A percentile compares a stretch with the other conserved stretches of the same genome.
phyloP scores from a whole-genome alignment of 2,113 vertebrate genomes.

The Gallinago jamesoni region DNA sequence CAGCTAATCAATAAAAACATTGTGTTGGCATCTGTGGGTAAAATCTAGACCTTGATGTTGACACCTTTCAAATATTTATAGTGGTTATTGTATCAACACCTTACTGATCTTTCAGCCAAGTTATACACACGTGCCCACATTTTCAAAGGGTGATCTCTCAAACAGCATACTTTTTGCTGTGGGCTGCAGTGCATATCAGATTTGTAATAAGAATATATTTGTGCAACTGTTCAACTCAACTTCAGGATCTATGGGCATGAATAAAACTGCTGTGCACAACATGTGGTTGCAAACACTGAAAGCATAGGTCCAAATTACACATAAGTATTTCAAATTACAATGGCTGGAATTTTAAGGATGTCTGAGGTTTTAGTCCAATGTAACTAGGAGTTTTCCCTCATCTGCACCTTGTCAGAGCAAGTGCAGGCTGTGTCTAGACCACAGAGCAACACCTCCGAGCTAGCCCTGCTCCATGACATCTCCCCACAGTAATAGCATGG shows the following conservation, averaged over 20 bases:
- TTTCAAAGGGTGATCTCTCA: neutral
- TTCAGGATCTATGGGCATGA: neutral
- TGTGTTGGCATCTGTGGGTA: conserved; percentile 40
- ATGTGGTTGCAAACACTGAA: neutral
- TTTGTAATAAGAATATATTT: neutral
- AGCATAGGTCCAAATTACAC: neutral
- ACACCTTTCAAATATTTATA: conserved; percentile 57
- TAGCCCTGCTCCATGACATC: neutral
- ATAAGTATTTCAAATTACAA: neutral
- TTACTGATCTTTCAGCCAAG: conserved; percentile 30
- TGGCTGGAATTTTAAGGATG: neutral
- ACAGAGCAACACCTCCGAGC: neutral
- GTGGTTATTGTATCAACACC: conserved; percentile 21
- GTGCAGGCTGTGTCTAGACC: neutral
- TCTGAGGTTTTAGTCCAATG: neutral
- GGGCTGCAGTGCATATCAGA: neutral
- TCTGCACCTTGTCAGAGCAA: neutral
- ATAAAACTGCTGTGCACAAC: neutral
- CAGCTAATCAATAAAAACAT: conserved; percentile 47
- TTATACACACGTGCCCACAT: neutral
- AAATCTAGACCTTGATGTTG: conserved; percentile 49
- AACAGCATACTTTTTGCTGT: neutral
- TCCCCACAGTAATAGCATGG: fast-evolving
- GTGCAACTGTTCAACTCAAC: neutral
- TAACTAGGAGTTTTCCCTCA: neutral